These are phyloP conservation scores for Drosophila fuyamai DNA, from an alignment of 1,140 invertebrate species.

Conservation along the genomic window DNA sequence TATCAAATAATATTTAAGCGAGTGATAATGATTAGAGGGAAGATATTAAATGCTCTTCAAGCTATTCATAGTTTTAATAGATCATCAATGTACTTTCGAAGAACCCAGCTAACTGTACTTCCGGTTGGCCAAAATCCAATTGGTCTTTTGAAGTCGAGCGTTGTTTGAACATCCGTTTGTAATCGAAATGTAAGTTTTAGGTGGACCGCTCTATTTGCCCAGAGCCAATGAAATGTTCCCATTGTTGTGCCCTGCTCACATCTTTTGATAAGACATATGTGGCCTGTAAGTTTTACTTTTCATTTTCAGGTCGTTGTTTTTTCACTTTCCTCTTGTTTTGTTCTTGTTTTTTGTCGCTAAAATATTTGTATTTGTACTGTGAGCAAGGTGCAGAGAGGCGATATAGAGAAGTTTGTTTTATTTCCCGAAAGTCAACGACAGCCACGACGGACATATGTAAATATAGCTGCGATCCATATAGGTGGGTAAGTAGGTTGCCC, in stretches of 20 bases:
- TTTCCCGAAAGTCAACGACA: conserved; percentile 73
- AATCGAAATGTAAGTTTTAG: conserved; percentile 16
- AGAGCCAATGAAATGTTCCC: conserved; percentile 39
- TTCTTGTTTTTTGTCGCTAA: conserved; percentile 49
- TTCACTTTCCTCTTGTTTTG: conserved; percentile 16
- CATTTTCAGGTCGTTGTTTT: conserved; percentile 39
- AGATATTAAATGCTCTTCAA: background rate
- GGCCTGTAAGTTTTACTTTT: conserved; percentile 47
- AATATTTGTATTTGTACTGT: conserved; percentile 73
- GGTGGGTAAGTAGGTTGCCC: conserved; percentile 46
- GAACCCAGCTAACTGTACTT: conserved; percentile 7
- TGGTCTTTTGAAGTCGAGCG: conserved; percentile 9
- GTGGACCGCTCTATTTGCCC: conserved; percentile 46
- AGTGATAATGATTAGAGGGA: no score
- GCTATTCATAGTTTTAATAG: background rate
- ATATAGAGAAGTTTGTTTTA: conserved; percentile 56
- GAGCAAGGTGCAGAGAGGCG: conserved; percentile 42
- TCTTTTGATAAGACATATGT: conserved; percentile 40
- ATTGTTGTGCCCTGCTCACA: conserved; percentile 23
- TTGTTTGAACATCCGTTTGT: conserved; percentile 16
- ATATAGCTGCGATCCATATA: conserved; percentile 72
- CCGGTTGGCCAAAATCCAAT: conserved; percentile 2
- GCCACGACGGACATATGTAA: conserved; percentile 67
- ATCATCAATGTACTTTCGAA: no score
- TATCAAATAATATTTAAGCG: no score